These are phyloP conservation scores for Spodoptera littoralis DNA, from an alignment of 2,888 invertebrate species.

Conservation along the genomic window DNA sequence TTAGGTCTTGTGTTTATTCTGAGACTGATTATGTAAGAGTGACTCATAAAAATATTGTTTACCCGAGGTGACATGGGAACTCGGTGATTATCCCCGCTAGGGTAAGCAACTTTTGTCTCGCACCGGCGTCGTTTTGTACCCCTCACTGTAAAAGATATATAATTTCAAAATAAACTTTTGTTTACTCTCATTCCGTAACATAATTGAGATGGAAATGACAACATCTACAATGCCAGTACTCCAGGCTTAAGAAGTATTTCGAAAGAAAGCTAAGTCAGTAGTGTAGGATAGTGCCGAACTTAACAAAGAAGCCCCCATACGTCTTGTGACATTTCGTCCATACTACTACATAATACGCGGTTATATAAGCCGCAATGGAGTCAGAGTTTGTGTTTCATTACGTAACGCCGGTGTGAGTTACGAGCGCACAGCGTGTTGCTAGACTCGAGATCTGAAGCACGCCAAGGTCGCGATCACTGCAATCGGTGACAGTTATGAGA, in stretches of 20 bases:
- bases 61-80: slow-evolving; percentile 50
- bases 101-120: background rate
- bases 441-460: slow-evolving; percentile 52
- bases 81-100: slow-evolving; percentile 13
- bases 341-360: slow-evolving; percentile 70
- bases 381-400: slow-evolving; percentile 75
- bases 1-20: too few species aligned
- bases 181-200: too few species aligned
- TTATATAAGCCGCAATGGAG: slow-evolving; percentile 76
- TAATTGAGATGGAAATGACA: too few species aligned
- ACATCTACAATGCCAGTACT: background rate
- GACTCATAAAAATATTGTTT: slow-evolving; percentile 46
- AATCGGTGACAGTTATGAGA: slow-evolving; percentile 52
- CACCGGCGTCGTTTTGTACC: slow-evolving; percentile 6
- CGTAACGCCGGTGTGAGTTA: slow-evolving; percentile 70
- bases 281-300: slow-evolving; percentile 38
- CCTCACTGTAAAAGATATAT: slow-evolving; percentile 46
- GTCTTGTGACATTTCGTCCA: slow-evolving; percentile 74
- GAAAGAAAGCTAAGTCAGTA: slow-evolving; percentile 29
- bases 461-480: slow-evolving; percentile 58
- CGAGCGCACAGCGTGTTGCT: slow-evolving; percentile 61
- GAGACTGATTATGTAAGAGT: slow-evolving; percentile 24
- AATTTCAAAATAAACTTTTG: slow-evolving; percentile 15
- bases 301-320: slow-evolving; percentile 68
- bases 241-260: slow-evolving; percentile 20